A percentile compares a stretch with the other conserved stretches of the same genome.
phyloP scores from a whole-genome alignment of 2,113 vertebrate genomes.

The Mungos mungo region DNA sequence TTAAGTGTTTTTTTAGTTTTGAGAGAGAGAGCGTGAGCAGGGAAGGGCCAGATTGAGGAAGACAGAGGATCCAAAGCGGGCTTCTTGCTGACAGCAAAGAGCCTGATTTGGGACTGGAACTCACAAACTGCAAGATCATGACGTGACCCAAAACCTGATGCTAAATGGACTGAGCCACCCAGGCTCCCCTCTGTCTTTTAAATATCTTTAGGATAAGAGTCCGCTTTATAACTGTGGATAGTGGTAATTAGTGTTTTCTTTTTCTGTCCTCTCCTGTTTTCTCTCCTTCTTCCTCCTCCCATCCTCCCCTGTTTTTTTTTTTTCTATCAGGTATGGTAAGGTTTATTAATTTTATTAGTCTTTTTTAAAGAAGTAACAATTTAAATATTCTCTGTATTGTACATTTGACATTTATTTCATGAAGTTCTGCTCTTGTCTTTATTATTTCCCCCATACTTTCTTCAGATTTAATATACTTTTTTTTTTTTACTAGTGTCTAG shows the following conservation, averaged over 20 bases:
- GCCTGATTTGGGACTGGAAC: too few relatives aligned
- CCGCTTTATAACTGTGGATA: neutral
- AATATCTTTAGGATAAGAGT: neutral
- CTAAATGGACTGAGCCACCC: too few relatives aligned
- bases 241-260: neutral
- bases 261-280: neutral
- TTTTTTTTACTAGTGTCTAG: neutral
- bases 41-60: too few relatives aligned
- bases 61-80: too few relatives aligned
- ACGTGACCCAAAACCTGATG: too few relatives aligned
- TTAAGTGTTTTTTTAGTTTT: too few relatives aligned
- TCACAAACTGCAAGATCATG: too few relatives aligned
- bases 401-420: neutral
- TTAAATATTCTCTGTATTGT: neutral
- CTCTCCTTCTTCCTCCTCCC: neutral
- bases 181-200: neutral
- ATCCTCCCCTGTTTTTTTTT: neutral
- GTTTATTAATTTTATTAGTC: neutral
- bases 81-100: too few relatives aligned
- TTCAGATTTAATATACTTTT: neutral
- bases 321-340: neutral
- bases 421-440: neutral
- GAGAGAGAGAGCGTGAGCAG: too few relatives aligned
- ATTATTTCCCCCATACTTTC: neutral
- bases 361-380: neutral